Base-by-base conservation (phyloP, 2,113 vertebrate genomes). In the Perca schrenkii region DNA sequence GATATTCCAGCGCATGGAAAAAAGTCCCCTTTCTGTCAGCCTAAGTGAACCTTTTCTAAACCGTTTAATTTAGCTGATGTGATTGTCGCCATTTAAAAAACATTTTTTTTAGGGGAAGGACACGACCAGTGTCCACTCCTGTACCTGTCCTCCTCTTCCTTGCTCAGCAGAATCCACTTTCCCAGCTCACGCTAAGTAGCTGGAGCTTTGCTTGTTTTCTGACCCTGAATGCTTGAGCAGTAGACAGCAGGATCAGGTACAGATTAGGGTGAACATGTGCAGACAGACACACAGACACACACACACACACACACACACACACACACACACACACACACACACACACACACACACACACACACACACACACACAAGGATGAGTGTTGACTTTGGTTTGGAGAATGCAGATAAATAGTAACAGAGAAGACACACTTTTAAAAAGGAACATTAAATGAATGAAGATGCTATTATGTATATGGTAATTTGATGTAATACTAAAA, bases 161-260 rank as follows among this genome's bases (percentile, higher is more conserved):
- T 66, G 81, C 64, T 88, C 76, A 85, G 68, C 76, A 88, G 67
- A 93, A 92, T 94, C 93, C 91, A 91, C 88, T 90, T 89, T 90
- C 86, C 79, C 79, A 85, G 92, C 90, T 92, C 88, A 87, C 70
- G 56, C 56, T 93, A 95, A 95, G 90, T 87, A 88, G 82, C 91
- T 87, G 89, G 21, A 78, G 85, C 90, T 92, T 90, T 92, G 75
- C 86, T 85, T 92, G 85, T 85, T 92, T 93, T 91, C 82, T 93
- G 84, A 92, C 87, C 91, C 87, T 86, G 84, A 68, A 40, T 50
- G 66, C 74, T 63, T 88, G 88, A 80, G 67, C 58, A 63, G 80
- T 50, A 77, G 82, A 67, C 73, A 60, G 80, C 79, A 66, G 86
- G 83, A 77, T 91, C 92, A 90, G 87, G 77, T 74, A 10, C 76